Percentiles rank a stretch among this genome's conserved stretches.
Evolutionary conservation across 2,888 invertebrate genomes (phyloP).

Genomic region (Adelognathus sp.): DNA sequence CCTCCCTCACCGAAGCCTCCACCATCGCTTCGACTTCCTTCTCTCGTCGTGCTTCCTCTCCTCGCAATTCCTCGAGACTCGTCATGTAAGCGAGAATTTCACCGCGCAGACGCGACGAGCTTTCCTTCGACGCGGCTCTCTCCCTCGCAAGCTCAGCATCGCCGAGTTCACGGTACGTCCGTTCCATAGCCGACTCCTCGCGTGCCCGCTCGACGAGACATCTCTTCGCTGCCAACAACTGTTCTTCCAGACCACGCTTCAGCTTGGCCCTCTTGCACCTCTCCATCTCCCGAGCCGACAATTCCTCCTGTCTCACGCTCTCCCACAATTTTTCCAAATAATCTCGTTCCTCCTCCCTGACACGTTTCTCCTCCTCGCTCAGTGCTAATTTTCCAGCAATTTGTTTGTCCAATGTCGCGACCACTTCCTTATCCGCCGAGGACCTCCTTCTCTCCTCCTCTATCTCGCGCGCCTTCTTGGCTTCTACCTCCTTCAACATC

Average conservation of each 20-base stretch:
- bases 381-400: conserved; percentile 68
- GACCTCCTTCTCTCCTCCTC: conserved; percentile 63
- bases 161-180: conserved; percentile 55
- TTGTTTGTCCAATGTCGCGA: conserved; percentile 66
- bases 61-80: conserved; percentile 68
- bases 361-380: conserved; percentile 63
- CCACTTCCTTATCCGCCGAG: conserved; percentile 39
- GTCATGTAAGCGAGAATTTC: conserved; percentile 71
- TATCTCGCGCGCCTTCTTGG: conserved; percentile 71
- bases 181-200: conserved; percentile 67
- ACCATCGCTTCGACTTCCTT: conserved; percentile 65
- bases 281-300: conserved; percentile 62
- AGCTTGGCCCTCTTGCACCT: conserved; percentile 63
- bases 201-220: conserved; percentile 65
- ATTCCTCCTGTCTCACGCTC: conserved; percentile 64
- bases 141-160: conserved; percentile 68
- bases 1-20: conserved; percentile 56
- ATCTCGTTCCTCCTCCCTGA: conserved; percentile 68
- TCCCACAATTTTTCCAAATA: conserved; percentile 64
- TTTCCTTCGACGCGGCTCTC: conserved; percentile 50
- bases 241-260: conserved; percentile 72
- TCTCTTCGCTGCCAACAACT: conserved; percentile 65
- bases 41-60: conserved; percentile 63
- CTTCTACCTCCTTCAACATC: conserved; percentile 83
- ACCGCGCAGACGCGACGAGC: conserved; percentile 64